These are phyloP conservation scores for Dicycla oo DNA, from an alignment of 2,888 invertebrate genomes.

Conservation along the genomic window DNA sequence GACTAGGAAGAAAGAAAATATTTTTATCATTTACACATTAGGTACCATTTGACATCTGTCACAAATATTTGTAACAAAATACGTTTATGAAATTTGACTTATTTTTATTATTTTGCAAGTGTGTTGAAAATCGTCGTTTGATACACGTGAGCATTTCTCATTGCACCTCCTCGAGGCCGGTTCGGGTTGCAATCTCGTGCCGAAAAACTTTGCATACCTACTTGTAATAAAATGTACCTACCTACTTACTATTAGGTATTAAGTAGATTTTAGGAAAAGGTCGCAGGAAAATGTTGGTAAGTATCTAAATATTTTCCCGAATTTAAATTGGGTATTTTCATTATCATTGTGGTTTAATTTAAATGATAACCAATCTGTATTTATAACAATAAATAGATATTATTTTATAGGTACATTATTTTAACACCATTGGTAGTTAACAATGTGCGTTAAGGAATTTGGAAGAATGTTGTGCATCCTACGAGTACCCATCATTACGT, in stretches of 20 bases:
- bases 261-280: constrained; percentile 9
- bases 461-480: no score
- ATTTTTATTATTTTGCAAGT: not conserved
- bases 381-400: not conserved
- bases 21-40: no score
- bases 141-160: not conserved
- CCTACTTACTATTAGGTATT: not conserved
- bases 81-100: not conserved
- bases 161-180: not conserved
- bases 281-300: not conserved
- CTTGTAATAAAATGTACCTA: not conserved
- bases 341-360: constrained; percentile 11
- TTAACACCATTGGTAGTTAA: not conserved
- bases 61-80: not conserved
- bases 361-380: not conserved
- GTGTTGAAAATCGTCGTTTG: not conserved
- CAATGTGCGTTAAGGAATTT: no score
- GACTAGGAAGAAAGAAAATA: no score
- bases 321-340: not conserved
- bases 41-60: not conserved
- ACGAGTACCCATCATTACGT: no score
- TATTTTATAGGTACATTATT: not conserved
- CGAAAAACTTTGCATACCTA: not conserved
- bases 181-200: not conserved
- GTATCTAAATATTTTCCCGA: not conserved